These are phyloP conservation scores for Meliscaeva auricollis DNA, from an alignment of 2,888 invertebrate genomes.

Conservation along the genomic window DNA sequence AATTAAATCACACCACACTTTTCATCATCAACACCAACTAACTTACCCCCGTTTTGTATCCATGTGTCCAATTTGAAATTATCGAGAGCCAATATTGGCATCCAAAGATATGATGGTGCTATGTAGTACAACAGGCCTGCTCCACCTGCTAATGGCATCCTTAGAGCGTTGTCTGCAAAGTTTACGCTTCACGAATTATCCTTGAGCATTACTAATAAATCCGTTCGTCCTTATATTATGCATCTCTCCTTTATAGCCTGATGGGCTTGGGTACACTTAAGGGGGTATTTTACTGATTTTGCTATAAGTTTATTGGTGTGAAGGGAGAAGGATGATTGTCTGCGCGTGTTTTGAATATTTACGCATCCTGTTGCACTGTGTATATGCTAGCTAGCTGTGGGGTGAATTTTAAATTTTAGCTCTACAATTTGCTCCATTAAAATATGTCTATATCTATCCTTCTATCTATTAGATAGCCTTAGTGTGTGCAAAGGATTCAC, in stretches of 20 bases:
- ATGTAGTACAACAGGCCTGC: neutral
- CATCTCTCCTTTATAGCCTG: neutral
- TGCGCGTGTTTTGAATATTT: slow-evolving; percentile 73
- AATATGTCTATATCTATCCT: slow-evolving; percentile 8
- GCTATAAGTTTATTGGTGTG: slow-evolving; percentile 10
- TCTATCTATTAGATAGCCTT: slow-evolving; percentile 22
- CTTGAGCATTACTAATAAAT: slow-evolving; percentile 66
- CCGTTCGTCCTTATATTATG: neutral
- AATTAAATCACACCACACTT: slow-evolving; percentile 50
- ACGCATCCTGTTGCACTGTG: slow-evolving; percentile 67
- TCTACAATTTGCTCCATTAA: slow-evolving; percentile 49
- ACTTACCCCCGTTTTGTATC: neutral
- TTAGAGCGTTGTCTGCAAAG: slow-evolving; percentile 68
- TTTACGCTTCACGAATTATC: slow-evolving; percentile 71
- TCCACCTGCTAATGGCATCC: slow-evolving; percentile 59
- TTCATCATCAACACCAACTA: slow-evolving; percentile 30
- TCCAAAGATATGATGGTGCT: slow-evolving; percentile 21
- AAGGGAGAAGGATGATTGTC: slow-evolving; percentile 56
- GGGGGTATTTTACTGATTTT: slow-evolving; percentile 26
- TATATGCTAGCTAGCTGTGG: slow-evolving; percentile 12
- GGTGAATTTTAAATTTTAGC: slow-evolving; percentile 64
- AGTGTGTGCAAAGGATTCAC: slow-evolving; percentile 21
- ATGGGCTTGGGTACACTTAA: neutral
- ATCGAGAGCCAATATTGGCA: slow-evolving; percentile 40
- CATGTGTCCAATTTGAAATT: slow-evolving; percentile 29